A percentile compares a stretch with the other conserved stretches of the same genome.
These are phyloP conservation scores for Panagrolaimus sp. DNA, from an alignment of 1,140 invertebrate genomes.

Conservation along the genomic window DNA sequence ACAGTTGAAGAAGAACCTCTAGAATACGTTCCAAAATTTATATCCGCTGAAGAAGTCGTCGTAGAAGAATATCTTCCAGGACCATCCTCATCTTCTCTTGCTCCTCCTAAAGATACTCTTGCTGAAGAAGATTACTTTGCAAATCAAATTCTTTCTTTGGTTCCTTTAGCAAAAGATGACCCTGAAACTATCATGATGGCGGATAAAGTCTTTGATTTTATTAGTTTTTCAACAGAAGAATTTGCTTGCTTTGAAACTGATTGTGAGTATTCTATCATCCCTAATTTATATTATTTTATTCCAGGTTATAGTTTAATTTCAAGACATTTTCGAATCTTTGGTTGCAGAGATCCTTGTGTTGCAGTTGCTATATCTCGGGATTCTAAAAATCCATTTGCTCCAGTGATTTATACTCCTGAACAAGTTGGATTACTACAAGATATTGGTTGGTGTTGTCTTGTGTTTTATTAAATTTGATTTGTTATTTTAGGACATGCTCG, in stretches of 20 bases:
- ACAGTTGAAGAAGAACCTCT: too few species aligned
- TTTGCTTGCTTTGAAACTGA: slow-evolving; percentile 14
- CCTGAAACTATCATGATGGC: neutral
- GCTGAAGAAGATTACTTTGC: neutral
- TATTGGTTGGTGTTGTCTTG: neutral
- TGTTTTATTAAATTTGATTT: neutral
- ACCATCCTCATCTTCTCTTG: too few species aligned
- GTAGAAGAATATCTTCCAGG: too few species aligned
- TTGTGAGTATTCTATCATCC: neutral
- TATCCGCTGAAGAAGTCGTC: too few species aligned
- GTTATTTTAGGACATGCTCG: neutral
- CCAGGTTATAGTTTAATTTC: neutral
- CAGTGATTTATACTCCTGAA: neutral
- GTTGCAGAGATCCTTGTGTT: neutral
- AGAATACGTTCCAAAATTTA: too few species aligned
- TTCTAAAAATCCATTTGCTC: neutral
- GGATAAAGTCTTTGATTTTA: neutral
- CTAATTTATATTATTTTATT: neutral
- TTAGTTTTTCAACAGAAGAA: neutral
- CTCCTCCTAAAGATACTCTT: too few species aligned
- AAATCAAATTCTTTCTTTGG: neutral
- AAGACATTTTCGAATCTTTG: neutral
- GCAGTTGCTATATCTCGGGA: neutral
- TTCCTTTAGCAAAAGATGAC: neutral
- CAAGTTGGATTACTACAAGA: neutral